Evolutionary conservation across 2,113 vertebrate species (phyloP).

Genomic region (Poeciliopsis occidentalis): DNA sequence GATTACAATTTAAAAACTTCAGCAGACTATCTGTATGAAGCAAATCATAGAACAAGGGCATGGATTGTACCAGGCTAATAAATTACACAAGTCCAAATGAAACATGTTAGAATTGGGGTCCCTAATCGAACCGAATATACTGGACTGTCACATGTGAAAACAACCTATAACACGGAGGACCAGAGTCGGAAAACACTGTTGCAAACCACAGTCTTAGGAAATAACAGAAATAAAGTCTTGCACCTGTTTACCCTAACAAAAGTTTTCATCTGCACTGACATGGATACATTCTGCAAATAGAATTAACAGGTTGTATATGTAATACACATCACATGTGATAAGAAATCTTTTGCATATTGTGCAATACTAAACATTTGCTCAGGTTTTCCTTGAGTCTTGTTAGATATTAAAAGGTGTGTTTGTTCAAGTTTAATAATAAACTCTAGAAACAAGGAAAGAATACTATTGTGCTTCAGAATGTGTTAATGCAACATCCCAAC

Average conservation of each 20-base stretch:
- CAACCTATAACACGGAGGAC: no score
- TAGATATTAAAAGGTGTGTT: conserved; percentile 50
- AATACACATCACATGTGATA: conserved; percentile 14
- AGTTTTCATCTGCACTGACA: neutral
- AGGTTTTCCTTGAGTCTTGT: conserved; percentile 36
- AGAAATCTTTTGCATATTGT: conserved; percentile 17
- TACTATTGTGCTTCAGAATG: conserved; percentile 66
- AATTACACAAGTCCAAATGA: no score
- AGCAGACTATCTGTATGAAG: no score
- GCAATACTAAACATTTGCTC: conserved; percentile 25
- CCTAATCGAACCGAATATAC: no score
- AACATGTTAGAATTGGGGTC: no score
- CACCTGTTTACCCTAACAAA: neutral
- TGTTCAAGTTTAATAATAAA: conserved; percentile 72
- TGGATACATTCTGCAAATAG: conserved; percentile 4
- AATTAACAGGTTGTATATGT: conserved; percentile 4
- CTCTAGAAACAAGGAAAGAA: conserved; percentile 46
- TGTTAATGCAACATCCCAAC: conserved; percentile 64
- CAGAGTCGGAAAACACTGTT: no score
- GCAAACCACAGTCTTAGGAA: no score
- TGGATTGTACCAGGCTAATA: no score
- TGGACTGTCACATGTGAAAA: no score
- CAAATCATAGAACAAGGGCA: no score
- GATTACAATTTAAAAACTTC: no score
- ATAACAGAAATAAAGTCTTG: no score